These are phyloP conservation scores for Anodontia alba DNA, from an alignment of 2,888 invertebrate species.

Conservation along the genomic window DNA sequence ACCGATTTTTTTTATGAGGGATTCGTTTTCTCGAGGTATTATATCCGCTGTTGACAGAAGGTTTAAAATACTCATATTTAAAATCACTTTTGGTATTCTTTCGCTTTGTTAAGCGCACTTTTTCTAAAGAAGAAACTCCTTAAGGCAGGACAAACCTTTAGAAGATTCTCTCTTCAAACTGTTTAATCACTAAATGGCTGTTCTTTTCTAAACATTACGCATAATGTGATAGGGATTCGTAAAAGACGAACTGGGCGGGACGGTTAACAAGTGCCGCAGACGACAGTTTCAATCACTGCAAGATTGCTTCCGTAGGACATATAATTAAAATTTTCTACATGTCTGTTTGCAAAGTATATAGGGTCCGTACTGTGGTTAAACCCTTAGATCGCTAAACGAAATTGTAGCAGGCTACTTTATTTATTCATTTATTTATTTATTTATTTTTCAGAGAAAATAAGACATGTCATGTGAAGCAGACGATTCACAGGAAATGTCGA, in stretches of 20 bases:
- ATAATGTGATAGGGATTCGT: not conserved
- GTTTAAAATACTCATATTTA: conserved; percentile 48
- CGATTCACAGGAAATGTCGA: no score
- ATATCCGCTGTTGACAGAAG: conserved; percentile 47
- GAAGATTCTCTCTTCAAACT: not conserved
- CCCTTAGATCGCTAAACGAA: no score
- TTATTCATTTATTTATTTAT: no score
- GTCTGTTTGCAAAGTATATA: no score
- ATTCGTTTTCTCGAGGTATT: conserved; percentile 14
- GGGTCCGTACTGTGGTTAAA: no score
- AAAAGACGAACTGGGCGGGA: conserved; percentile 21
- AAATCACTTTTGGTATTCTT: conserved; percentile 57
- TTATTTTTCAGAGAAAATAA: no score
- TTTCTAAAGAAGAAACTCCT: conserved; percentile 36
- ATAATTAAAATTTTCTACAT: no score
- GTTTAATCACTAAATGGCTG: conserved; percentile 6
- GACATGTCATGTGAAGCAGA: no score
- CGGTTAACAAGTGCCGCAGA: not conserved
- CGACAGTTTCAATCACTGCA: not conserved
- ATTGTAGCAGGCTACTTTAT: no score
- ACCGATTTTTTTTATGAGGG: not conserved
- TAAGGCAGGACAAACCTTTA: not conserved
- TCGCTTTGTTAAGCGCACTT: conserved; percentile 54
- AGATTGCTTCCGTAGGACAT: not conserved
- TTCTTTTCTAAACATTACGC: not conserved